A percentile compares a stretch with the other conserved stretches of the same genome.
phyloP scores from a whole-genome alignment of 2,797 vertebrate genomes.

The Poliocrania exsul region DNA sequence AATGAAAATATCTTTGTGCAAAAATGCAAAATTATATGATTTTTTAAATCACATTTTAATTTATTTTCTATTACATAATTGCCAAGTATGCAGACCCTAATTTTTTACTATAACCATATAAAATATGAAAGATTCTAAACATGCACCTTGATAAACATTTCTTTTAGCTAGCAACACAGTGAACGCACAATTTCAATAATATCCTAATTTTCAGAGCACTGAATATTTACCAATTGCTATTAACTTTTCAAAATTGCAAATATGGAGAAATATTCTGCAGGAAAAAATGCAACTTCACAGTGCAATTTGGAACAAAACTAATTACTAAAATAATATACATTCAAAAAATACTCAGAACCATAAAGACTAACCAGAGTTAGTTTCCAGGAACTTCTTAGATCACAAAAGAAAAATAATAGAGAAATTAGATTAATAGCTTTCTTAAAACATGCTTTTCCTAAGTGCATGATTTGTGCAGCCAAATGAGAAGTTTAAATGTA shows the following conservation, averaged over 20 bases:
- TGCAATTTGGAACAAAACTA: not conserved
- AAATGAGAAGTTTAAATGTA: constrained; percentile 21
- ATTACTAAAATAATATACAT: not conserved
- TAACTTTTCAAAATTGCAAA: not conserved
- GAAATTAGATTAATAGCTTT: constrained; percentile 32
- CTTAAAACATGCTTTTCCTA: constrained; percentile 18
- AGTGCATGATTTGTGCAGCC: constrained; percentile 14
- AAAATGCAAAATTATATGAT: not conserved
- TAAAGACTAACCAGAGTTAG: not conserved
- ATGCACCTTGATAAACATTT: not conserved
- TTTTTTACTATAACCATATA: not conserved
- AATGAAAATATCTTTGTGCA: not conserved
- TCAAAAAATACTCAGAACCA: not conserved
- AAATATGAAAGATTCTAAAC: not conserved
- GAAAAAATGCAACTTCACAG: not conserved
- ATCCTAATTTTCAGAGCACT: not conserved
- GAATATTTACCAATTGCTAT: not conserved
- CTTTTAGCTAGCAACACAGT: not conserved
- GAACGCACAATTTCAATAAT: not conserved
- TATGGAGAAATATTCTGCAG: not conserved
- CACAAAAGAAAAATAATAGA: constrained; percentile 30
- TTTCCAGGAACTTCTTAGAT: constrained; percentile 24
- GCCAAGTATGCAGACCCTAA: not conserved
- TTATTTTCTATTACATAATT: not conserved
- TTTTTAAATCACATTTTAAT: not conserved